Base-by-base conservation (phyloP, 2,797 vertebrate species). In the Anguilla anguilla region DNA sequence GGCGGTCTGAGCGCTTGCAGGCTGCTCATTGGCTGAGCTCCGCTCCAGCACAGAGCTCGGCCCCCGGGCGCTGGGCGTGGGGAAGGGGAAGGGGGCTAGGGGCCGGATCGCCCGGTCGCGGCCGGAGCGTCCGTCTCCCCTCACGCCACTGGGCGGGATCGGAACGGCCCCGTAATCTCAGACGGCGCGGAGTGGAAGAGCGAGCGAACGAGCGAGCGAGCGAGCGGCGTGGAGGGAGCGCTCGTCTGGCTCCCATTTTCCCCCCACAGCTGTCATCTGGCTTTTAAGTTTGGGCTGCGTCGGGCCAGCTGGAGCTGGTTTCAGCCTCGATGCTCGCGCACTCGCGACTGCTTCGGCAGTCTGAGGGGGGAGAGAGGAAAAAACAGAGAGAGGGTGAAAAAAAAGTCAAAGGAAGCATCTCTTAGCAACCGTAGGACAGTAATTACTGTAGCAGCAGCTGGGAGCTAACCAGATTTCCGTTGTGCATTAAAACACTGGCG, bases 401-500 rank as follows among this genome's bases (percentile, higher is more conserved):
- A 91, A 94, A 94, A 95, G 94, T 96, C 96, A 96, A 97, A 97
- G 95, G 96, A 97, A 97, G 94, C 96, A 97, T 98, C 96, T 97
- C 96, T 97, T 98, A 97, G 96, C 96, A 98, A 97, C 96, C 96
- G 96, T 96, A 97, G 96, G 96, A 97, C 96, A 97, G 95, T 98
- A 97, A 97, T 98, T 97, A 97, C 96, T 98, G 97, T 96, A 97
- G 96, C 96, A 97, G 96, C 96, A 97, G 96, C 96, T 97, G 96
- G 96, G 96, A 97, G 95, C 96, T 97, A 97, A 98, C 95, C 96
- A 97, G 96, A 97, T 98, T 97, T 98, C 96, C 96, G 95, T 95
- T 97, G 96, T 97, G 96, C 94, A 96, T 97, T 97, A 97, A 98
- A 97, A 97, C 94, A 95, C 96, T 97, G 96, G 96, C 95, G 90